phyloP scores from a whole-genome alignment of 37 sponge, comb jelly and placozoan species.

The Dysidea cf. avara region DNA sequence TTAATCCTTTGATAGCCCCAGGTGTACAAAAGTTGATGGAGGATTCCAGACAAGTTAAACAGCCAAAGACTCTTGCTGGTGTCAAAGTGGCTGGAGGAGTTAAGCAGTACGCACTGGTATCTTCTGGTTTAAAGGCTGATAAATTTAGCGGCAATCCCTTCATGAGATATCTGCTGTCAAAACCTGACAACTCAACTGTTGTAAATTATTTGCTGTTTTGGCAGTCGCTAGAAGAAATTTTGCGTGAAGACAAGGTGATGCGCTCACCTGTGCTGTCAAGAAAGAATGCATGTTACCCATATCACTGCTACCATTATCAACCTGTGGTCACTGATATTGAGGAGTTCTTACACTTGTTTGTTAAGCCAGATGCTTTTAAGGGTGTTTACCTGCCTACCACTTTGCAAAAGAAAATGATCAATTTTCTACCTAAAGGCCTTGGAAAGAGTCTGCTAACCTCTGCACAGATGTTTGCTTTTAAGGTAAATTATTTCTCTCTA shows the following conservation, averaged over 20 bases:
- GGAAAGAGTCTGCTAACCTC: conserved; percentile 46
- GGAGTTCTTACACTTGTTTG: conserved; percentile 40
- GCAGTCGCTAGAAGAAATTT: conserved; percentile 54
- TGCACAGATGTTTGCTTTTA: conserved; percentile 39
- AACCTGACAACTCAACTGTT: not conserved
- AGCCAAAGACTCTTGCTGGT: not conserved
- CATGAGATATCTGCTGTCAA: conserved; percentile 21
- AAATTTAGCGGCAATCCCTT: conserved; percentile 48
- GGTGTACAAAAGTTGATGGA: conserved; percentile 8
- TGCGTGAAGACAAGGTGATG: conserved; percentile 57
- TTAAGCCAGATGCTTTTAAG: conserved; percentile 12
- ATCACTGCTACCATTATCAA: too few species aligned
- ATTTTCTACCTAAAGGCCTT: conserved; percentile 58
- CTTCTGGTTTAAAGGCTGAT: conserved; percentile 51
- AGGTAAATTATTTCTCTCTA: too few species aligned
- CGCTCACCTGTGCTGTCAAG: conserved; percentile 28
- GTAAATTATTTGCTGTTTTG: conserved; percentile 54
- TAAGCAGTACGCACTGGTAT: not conserved
- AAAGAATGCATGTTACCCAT: conserved; percentile 1
- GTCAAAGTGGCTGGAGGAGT: not conserved
- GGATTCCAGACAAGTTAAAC: not conserved
- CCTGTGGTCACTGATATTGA: conserved; percentile 26
- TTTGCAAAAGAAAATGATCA: conserved; percentile 15
- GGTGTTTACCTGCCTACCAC: conserved; percentile 25
- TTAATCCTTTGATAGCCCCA: conserved; percentile 24